phyloP scores from a whole-genome alignment of 2,888 invertebrate genomes.

The Chrysina gloriosa region DNA sequence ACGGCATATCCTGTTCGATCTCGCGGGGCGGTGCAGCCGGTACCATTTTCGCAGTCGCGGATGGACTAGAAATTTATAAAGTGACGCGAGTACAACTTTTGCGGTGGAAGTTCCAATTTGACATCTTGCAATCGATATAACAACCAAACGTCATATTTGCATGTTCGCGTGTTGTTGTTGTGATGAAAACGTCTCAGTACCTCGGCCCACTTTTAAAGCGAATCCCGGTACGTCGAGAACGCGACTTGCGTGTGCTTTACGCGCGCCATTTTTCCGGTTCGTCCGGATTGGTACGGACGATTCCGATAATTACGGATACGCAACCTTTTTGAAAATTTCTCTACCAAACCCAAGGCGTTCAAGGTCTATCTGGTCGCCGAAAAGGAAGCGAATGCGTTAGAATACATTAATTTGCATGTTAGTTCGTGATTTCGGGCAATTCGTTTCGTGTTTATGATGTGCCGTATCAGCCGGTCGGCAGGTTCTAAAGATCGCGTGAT shows the following conservation, averaged over 20 bases:
- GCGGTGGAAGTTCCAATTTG: slow-evolving; percentile 42
- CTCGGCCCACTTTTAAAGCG: slow-evolving; percentile 27
- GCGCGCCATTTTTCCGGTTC: neutral
- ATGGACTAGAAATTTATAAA: slow-evolving; percentile 26
- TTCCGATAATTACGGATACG: neutral
- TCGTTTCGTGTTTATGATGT: neutral
- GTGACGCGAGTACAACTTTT: slow-evolving; percentile 16
- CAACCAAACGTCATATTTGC: slow-evolving; percentile 47
- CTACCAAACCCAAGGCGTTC: neutral
- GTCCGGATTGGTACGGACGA: neutral
- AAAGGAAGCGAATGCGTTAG: neutral
- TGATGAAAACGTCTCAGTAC: slow-evolving; percentile 36
- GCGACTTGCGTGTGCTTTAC: neutral
- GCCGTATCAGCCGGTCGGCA: slow-evolving; percentile 10
- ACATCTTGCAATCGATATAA: slow-evolving; percentile 48
- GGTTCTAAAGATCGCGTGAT: slow-evolving; percentile 8
- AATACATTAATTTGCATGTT: neutral
- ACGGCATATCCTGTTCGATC: slow-evolving; percentile 27
- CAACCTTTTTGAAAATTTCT: neutral
- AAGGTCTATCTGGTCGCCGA: neutral
- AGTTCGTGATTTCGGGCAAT: slow-evolving; percentile 11
- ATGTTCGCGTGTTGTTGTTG: slow-evolving; percentile 34
- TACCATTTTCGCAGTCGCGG: slow-evolving; percentile 22
- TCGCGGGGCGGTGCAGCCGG: neutral
- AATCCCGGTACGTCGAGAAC: neutral